Evolutionary conservation across 2,888 invertebrate genomes (phyloP).

Genomic region (Drosophila prolongata): DNA sequence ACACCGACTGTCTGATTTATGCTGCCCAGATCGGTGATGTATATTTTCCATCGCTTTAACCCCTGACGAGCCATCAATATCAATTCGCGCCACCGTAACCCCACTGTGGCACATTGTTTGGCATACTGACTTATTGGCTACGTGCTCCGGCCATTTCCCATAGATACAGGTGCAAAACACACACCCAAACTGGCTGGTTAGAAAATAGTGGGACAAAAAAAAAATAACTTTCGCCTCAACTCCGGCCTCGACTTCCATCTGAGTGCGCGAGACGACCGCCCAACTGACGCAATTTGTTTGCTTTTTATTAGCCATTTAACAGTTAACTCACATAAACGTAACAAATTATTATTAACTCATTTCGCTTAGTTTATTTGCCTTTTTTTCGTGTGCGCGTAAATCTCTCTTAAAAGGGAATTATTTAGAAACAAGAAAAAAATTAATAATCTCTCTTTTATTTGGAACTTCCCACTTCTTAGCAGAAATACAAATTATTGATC

Average conservation of each 20-base stretch:
- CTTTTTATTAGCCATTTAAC: conserved; percentile 73
- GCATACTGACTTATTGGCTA: conserved; percentile 51
- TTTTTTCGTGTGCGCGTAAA: not conserved
- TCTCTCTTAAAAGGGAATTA: conserved; percentile 5
- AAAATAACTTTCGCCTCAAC: conserved; percentile 48
- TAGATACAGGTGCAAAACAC: conserved; percentile 8
- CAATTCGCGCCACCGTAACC: conserved; percentile 44
- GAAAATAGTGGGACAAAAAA: conserved; percentile 4
- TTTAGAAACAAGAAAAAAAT: not conserved
- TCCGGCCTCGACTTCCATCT: conserved; percentile 22
- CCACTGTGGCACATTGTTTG: conserved; percentile 61
- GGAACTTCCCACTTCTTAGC: not conserved
- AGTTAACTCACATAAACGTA: conserved; percentile 75
- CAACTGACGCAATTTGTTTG: conserved; percentile 62
- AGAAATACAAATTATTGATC: too few relatives aligned
- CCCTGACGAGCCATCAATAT: conserved; percentile 44
- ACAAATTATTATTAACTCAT: conserved; percentile 75
- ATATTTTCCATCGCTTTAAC: conserved; percentile 5
- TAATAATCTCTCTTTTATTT: not conserved
- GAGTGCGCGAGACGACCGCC: conserved; percentile 27
- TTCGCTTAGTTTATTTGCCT: conserved; percentile 30
- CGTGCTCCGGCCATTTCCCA: conserved; percentile 40
- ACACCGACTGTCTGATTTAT: conserved; percentile 24
- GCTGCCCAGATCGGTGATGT: conserved; percentile 24
- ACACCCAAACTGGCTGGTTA: not conserved